Evolutionary conservation across 2,797 vertebrate genomes (phyloP).

Genomic region (Anolis apletophallus): DNA sequence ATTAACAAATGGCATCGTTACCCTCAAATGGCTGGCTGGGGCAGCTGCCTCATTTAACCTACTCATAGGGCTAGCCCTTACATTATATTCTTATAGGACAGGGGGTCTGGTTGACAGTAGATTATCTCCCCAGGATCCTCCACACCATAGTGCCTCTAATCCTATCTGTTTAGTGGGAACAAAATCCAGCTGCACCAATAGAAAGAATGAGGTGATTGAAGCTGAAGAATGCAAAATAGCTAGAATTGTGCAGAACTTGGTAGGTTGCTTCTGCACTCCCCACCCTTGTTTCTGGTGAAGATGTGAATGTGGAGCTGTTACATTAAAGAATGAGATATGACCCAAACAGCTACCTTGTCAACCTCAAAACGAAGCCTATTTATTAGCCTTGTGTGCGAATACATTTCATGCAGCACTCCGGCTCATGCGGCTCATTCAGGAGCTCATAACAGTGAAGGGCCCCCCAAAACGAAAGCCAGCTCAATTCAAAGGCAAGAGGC

Average conservation of each 20-base stretch:
- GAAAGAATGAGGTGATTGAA: not conserved
- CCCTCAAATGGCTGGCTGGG: not conserved
- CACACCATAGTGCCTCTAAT: not conserved
- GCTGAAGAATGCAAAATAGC: not conserved
- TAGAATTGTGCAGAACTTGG: not conserved
- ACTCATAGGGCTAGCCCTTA: not conserved
- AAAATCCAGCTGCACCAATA: not conserved
- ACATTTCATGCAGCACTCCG: too few species aligned
- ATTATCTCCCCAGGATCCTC: not conserved
- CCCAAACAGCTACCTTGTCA: not conserved
- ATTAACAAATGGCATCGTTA: not conserved
- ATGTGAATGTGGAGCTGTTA: not conserved
- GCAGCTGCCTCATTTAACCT: not conserved
- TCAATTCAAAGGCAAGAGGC: too few species aligned
- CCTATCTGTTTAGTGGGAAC: not conserved
- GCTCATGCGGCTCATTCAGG: too few species aligned
- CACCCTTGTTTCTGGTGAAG: not conserved
- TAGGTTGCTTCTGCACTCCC: not conserved
- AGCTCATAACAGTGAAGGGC: too few species aligned
- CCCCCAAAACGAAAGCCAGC: too few species aligned
- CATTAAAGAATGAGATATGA: not conserved
- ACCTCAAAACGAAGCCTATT: too few species aligned
- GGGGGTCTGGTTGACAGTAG: not conserved
- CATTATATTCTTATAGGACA: not conserved
- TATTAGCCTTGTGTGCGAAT: too few species aligned